Evolutionary conservation across 1,140 invertebrate genomes (phyloP), one percentile per base, ranked within the genome.

Genomic region (Lysiphlebus fabarum): DNA sequence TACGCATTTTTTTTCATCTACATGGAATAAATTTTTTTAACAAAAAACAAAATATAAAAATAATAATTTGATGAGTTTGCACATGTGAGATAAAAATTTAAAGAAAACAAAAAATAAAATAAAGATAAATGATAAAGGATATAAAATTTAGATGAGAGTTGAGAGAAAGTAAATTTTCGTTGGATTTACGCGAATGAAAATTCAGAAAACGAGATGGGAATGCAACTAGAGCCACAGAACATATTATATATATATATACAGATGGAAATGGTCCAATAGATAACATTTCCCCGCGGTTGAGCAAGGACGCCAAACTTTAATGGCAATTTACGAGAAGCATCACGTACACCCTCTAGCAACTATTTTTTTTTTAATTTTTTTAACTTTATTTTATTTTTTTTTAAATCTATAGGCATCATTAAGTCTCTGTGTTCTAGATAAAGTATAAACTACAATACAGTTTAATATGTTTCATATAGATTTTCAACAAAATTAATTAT

Each of bases 261-360:
- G 43, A 56, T 56, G 54, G 34, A 56, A 56, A 56, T 33, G 54
- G 54, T 37, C 54, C 43, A 26, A 56, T 56, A 56, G 54, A 56
- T 56, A 56, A 56, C 54, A 43, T 36, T 14, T 14, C 26, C 36
- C 26, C 42, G 54, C 54, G 44, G 54, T 56, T 42, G 40, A 45
- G 43, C 36, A 11, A 17, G 41, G 33, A 56, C 43, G 54, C 44
- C 54, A 33, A 56, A 56, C 54, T 56, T 56, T 56, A 56, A 56
- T 56, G 54, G 54, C 43, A 56, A 56, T 56, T 56, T 56, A 56
- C 42, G 54, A 33, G 6, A 7, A 47, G 51, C 26, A 54, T 42
- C 41, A 47, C 54, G 54, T 56, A 37, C 54, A 33, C 34, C 34
- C 12, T 11, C 44, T 56, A 33, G 42, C 36, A 49, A 9, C 47